Conservation (phyloP, 2,113 vertebrate genomes). For the Prochilodus magdalenae region DNA sequence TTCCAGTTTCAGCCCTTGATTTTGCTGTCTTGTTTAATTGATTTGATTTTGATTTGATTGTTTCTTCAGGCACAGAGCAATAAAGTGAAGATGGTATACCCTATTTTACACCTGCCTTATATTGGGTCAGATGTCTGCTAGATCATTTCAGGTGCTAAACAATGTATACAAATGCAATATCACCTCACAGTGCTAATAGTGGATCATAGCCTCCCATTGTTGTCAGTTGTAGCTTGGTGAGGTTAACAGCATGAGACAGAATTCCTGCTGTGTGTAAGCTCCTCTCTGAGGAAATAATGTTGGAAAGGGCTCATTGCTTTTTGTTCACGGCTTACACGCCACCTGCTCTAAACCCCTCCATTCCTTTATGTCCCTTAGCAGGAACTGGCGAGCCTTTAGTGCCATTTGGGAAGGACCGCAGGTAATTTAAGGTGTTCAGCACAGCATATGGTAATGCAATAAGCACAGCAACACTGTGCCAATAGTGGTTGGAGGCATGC, state of each 20-base stretch:
- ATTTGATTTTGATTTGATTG: not conserved
- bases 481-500: too few species aligned
- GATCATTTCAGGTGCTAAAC: not conserved
- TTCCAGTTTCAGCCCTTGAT: not conserved
- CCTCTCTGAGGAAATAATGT: conserved; percentile 34
- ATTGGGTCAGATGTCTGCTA: not conserved
- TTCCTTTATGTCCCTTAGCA: conserved; percentile 8
- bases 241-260: conserved; percentile 8
- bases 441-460: not conserved
- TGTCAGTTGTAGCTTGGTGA: not conserved
- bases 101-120: not conserved
- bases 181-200: not conserved
- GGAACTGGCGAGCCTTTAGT: not conserved
- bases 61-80: not conserved
- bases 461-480: not conserved
- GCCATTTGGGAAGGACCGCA: conserved; percentile 2
- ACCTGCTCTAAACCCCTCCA: conserved; percentile 3
- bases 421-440: not conserved
- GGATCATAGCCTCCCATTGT: not conserved
- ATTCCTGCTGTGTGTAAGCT: conserved; percentile 10
- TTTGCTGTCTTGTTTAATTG: not conserved
- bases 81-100: not conserved
- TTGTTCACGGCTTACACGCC: conserved; percentile 21
- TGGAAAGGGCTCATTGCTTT: conserved; percentile 13
- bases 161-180: not conserved